Conservation (phyloP, 2,797 vertebrate species). For the Podarcis lilfordi region DNA sequence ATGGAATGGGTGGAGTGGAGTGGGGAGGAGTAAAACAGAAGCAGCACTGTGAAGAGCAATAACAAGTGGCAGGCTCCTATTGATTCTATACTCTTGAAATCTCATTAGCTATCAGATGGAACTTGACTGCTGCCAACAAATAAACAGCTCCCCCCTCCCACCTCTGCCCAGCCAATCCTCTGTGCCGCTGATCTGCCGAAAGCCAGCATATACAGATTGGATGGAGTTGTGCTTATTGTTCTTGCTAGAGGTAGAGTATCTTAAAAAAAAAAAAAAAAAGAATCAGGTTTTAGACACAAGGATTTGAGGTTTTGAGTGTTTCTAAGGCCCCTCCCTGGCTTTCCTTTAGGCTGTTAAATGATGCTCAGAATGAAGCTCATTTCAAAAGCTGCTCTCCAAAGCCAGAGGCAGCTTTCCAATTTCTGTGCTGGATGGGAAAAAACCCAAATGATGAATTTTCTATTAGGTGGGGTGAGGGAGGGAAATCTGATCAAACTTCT, state of each 20-base stretch:
- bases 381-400: conserved; percentile 78
- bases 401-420: conserved; percentile 76
- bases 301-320: neutral
- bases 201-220: conserved; percentile 46
- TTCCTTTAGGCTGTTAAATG: conserved; percentile 76
- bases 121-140: conserved; percentile 56
- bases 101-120: conserved; percentile 58
- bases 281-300: conserved; percentile 45
- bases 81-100: conserved; percentile 59
- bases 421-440: conserved; percentile 74
- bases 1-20: neutral
- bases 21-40: neutral
- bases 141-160: conserved; percentile 37
- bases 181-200: conserved; percentile 20
- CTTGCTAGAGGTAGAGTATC: conserved; percentile 33
- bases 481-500: conserved; percentile 73
- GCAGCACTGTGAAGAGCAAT: conserved; percentile 17
- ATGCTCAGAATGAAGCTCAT: conserved; percentile 75
- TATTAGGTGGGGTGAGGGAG: conserved; percentile 52
- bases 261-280: neutral
- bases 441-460: conserved; percentile 74
- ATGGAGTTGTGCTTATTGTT: conserved; percentile 46
- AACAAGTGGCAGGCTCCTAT: conserved; percentile 57
- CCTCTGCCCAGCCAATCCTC: conserved; percentile 3
- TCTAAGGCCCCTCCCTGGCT: neutral